Evolutionary conservation across 2,888 invertebrate species (phyloP), one percentile per base, ranked within the genome.

Genomic region (Agrochola litura): DNA sequence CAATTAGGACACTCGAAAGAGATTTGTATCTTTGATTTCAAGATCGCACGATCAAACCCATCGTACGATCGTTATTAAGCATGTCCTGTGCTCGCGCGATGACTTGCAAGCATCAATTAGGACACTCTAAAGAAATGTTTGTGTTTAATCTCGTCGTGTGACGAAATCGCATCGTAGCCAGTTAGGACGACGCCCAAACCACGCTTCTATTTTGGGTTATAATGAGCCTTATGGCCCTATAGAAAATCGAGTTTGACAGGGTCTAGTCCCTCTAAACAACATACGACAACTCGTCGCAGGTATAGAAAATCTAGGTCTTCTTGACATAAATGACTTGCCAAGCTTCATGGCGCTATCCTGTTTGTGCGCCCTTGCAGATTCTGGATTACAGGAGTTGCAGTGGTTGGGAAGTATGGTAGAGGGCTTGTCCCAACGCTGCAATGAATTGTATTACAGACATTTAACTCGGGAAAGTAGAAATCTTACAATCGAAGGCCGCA

Each of bases 401-500:
- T 73, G 6, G 1, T 41, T 41, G 6, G 8, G 0, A 46, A 9
- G 37, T 37, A 25, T 25, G 22, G 22, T 46, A 37, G 25, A 3
- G 2, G 22, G 37, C 4, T 19, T 16, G 6, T 19, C 14, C 3
- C 3, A 52, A 60, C 43, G 8, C 19, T 52, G 16, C 6, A 60
- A 69, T 16, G 3, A n/a, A 43, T 54, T 58, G 4, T 37, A 56
- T 14, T 46, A 76, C 43, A 68, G n/a, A 37, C 0, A 43, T 52
- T 64, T 43, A 3, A 58, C 2, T n/a, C 19, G 16, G 25, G 22
- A 58, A 77, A 49, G 56, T 78, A 73, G 60, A 61, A 66, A 73
- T 66, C 65, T 30, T 14, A 54, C 58, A 73, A 60, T 19, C 37
- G 60, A 54, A 79, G 73, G 79, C 25, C 41, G 54, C 60, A 49